Percentiles rank a stretch among this genome's conserved stretches.
Evolutionary conservation across 2,113 vertebrate species (phyloP).

Genomic region (Thomomys bottae): DNA sequence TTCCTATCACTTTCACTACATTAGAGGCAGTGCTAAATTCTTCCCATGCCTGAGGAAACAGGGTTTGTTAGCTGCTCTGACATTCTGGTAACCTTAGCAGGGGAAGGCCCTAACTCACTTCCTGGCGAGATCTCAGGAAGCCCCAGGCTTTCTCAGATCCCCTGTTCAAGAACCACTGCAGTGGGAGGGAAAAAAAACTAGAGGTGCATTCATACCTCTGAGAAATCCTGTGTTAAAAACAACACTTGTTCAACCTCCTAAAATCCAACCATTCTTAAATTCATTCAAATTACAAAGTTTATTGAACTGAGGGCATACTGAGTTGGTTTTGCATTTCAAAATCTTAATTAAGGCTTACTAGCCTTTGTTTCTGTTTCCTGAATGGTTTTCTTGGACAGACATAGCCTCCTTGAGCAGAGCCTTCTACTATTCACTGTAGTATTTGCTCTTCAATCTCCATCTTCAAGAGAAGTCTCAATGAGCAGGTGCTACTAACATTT

Average conservation of each 20-base stretch:
- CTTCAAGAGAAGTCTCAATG: background rate
- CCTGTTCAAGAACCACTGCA: background rate
- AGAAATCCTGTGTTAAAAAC: conserved; percentile 2
- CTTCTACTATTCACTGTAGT: background rate
- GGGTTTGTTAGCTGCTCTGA: no score
- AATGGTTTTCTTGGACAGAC: background rate
- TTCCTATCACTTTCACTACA: no score
- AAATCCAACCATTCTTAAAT: background rate
- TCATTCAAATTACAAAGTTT: background rate
- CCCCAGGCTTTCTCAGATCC: background rate
- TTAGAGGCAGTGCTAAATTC: no score
- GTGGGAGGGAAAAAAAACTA: background rate
- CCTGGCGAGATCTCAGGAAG: background rate
- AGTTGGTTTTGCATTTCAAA: background rate
- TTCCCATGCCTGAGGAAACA: no score
- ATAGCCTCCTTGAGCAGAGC: background rate
- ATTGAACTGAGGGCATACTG: background rate
- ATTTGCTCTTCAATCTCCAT: background rate
- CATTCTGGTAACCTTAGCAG: background rate
- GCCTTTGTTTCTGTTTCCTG: background rate
- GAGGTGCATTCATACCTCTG: background rate
- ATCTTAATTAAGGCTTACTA: background rate
- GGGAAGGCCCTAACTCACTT: background rate
- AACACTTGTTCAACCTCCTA: background rate
- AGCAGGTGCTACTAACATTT: background rate